A percentile compares a stretch with the other conserved stretches of the same genome.
Evolutionary conservation across 2,113 vertebrate species (phyloP).

Genomic region (Heptranchias perlo): DNA sequence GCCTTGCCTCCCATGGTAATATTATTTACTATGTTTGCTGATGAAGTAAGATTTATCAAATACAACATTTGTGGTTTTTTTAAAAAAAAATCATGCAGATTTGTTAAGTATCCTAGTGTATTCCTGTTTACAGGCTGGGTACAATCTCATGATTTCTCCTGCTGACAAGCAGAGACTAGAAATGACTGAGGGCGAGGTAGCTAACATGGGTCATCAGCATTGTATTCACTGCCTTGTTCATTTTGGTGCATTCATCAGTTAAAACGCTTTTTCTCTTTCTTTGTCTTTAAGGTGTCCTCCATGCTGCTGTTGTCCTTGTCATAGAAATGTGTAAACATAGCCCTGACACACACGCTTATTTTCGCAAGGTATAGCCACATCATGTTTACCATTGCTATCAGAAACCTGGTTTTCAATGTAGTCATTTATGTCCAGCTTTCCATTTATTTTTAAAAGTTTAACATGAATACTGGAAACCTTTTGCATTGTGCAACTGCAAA

Average conservation of each 20-base stretch:
- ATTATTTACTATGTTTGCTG: not conserved
- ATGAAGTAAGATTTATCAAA: not conserved
- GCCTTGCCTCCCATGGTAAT: not conserved
- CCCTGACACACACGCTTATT: conserved; percentile 63
- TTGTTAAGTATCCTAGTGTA: not conserved
- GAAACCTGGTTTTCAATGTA: conserved; percentile 26
- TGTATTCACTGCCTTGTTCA: conserved; percentile 32
- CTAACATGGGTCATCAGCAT: not conserved
- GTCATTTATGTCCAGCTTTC: conserved; percentile 1
- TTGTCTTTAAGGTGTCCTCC: conserved; percentile 60
- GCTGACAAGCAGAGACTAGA: not conserved
- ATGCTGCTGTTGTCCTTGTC: conserved; percentile 72
- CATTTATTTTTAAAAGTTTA: not conserved
- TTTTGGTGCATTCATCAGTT: conserved; percentile 36
- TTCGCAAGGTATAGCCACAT: conserved; percentile 64
- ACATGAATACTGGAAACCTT: not conserved
- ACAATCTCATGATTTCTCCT: not conserved
- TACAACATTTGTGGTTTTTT: not conserved
- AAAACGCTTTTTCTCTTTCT: conserved; percentile 34
- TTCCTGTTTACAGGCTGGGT: not conserved
- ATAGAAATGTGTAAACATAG: conserved; percentile 69
- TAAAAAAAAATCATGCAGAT: not conserved
- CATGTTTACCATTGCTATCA: conserved; percentile 24
- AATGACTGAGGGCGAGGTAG: not conserved
- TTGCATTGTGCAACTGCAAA: not conserved